Base-by-base conservation (phyloP, 2,797 vertebrate species). In the Myotis pilosus region DNA sequence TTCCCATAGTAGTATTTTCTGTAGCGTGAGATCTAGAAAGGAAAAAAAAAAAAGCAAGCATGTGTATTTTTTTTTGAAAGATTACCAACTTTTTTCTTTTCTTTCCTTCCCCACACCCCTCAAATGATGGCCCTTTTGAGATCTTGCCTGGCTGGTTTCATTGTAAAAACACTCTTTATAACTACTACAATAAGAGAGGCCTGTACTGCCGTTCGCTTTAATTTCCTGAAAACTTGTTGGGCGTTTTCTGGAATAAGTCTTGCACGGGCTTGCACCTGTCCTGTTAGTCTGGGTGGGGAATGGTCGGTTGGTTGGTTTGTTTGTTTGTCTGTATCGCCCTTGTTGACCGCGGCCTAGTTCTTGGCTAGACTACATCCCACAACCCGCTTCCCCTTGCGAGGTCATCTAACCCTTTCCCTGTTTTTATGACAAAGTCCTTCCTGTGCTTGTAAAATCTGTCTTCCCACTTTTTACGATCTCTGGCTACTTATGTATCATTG, bases 361-460 rank as follows among this genome's bases (percentile, higher is more conserved):
- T 86, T 33, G 55, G 49, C 75, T 16, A 0, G n/a, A 22, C 62
- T 47, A 0, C 8, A 7, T 64, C 55, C 51, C 41, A 13, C 81
- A 41, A 64, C 22, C 85, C 38, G 10, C 60, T 82, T 87, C 55
- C 62, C 44, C 86, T 33, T n/a, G 86, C 25, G 49, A 69, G 57
- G 75, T 38, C 30, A 6, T 80, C 41, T 41, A 2, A 23, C 64
- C 47, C 55, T 68, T 57, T 82, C 23, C 49, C 2, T 33, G 4
- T 9, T 30, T 53, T 66, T 41, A 53, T 20, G 66, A 51, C n/a
- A 36, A 82, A 93, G 36, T n/a, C 53, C 53, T 95, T 62, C 60
- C 60, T 89, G 62, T 78, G 60, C 62, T 94, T 94, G 76, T 33
- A 78, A 93, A 71, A 72, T 30, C 72, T 89, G 41, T 85, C 74